Evolutionary conservation across 2,113 vertebrate species (phyloP).

Genomic region (Pelmatolapia mariae): DNA sequence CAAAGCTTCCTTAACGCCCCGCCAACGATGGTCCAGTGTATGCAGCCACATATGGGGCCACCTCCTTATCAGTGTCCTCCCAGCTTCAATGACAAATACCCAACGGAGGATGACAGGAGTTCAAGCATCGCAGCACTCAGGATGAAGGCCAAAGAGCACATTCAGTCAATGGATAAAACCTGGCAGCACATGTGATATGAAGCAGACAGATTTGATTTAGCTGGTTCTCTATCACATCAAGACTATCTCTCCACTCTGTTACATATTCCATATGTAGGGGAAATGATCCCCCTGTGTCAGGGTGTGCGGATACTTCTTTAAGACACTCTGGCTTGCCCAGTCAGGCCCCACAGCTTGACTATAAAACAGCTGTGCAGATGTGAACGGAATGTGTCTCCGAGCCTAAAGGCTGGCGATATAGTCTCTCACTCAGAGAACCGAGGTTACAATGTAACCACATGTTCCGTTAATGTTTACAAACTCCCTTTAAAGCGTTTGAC

Average conservation of each 20-base stretch:
- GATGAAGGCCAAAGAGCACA: conserved; percentile 92
- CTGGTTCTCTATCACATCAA: background rate
- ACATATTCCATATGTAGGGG: background rate
- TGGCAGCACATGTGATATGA: conserved; percentile 86
- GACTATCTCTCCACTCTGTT: background rate
- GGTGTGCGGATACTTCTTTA: background rate
- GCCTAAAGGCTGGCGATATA: background rate
- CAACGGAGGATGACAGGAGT: conserved; percentile 82
- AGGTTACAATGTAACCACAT: background rate
- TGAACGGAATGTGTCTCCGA: background rate
- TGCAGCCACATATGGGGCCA: conserved; percentile 79
- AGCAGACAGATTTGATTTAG: background rate
- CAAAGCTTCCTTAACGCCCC: conserved; percentile 79
- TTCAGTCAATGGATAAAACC: conserved; percentile 89
- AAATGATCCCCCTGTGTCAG: background rate
- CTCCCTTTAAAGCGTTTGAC: background rate
- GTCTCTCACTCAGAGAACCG: background rate
- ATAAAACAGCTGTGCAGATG: background rate
- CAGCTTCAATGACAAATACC: conserved; percentile 85
- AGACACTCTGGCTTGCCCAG: rapidly evolving
- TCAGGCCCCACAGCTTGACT: background rate
- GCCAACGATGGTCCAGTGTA: conserved; percentile 76
- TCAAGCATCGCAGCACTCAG: conserved; percentile 86
- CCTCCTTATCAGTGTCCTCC: conserved; percentile 80
- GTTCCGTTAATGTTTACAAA: conserved; percentile 48